Evolutionary conservation across 2,888 invertebrate species (phyloP).

Genomic region (Caenorhabditis doughertyi): DNA sequence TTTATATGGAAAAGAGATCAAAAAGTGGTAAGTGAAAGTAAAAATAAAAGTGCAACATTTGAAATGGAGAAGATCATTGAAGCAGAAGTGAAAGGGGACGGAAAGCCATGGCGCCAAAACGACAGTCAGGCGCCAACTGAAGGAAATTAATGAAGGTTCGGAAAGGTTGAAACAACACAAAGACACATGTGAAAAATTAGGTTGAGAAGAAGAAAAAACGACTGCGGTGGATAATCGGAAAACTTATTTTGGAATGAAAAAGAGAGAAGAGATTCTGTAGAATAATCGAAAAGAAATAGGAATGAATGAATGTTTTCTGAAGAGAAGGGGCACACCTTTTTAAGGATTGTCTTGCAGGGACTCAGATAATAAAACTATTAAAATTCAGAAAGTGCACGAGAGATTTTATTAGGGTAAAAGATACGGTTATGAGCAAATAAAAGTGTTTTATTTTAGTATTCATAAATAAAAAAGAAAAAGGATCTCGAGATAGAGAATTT

Average conservation of each 20-base stretch:
- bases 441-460: no score
- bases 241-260: not conserved
- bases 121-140: constrained; percentile 20
- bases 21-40: constrained; percentile 21
- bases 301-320: no score
- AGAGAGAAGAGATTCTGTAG: no score
- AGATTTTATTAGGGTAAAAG: no score
- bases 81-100: constrained; percentile 15
- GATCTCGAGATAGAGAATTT: no score
- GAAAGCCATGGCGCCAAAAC: constrained; percentile 44
- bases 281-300: no score
- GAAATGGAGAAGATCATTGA: constrained; percentile 38
- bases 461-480: no score
- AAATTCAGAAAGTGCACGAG: no score
- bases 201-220: constrained; percentile 13
- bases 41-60: constrained; percentile 52
- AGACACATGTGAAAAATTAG: constrained; percentile 32
- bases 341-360: no score
- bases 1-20: not conserved
- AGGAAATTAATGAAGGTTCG: constrained; percentile 36
- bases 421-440: no score
- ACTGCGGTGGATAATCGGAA: not conserved
- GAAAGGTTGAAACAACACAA: constrained; percentile 45
- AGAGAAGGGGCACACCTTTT: no score
- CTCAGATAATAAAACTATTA: no score